Evolutionary conservation across 2,888 invertebrate genomes (phyloP).

Genomic region (Tridacna gigas): DNA sequence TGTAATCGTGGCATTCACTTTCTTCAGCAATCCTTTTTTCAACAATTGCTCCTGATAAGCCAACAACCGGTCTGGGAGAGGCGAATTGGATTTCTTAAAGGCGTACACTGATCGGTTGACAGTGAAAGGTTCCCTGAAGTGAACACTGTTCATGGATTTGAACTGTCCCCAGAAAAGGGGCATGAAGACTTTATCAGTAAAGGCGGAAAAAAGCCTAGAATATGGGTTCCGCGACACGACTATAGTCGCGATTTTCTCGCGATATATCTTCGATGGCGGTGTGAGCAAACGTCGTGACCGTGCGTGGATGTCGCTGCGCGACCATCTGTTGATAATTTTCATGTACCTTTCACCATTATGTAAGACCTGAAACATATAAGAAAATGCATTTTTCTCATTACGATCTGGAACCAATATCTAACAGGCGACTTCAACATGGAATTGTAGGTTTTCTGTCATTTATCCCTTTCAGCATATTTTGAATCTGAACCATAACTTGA

Average conservation of each 20-base stretch:
- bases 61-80: conserved; percentile 23
- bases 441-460: too few relatives aligned
- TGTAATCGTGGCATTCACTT: conserved; percentile 5
- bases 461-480: too few relatives aligned
- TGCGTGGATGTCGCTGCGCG: conserved; percentile 50
- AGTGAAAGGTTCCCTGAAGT: conserved; percentile 5
- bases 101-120: conserved; percentile 39
- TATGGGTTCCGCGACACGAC: conserved; percentile 58
- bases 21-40: conserved; percentile 34
- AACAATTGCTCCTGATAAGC: conserved; percentile 20
- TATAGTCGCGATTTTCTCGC: conserved; percentile 34
- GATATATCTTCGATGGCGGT: conserved; percentile 37
- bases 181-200: conserved; percentile 56
- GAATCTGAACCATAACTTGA: too few relatives aligned
- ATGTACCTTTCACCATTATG: conserved; percentile 41
- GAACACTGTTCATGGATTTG: conserved; percentile 24
- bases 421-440: too few relatives aligned
- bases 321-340: conserved; percentile 24
- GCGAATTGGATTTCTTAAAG: conserved; percentile 31
- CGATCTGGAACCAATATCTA: background rate
- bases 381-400: background rate
- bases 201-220: conserved; percentile 57
- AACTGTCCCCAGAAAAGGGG: conserved; percentile 61
- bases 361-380: conserved; percentile 44
- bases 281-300: conserved; percentile 30